Evolutionary conservation across 1,140 invertebrate genomes (phyloP), one percentile per base, ranked within the genome.

Genomic region (Nephotettix cincticeps): DNA sequence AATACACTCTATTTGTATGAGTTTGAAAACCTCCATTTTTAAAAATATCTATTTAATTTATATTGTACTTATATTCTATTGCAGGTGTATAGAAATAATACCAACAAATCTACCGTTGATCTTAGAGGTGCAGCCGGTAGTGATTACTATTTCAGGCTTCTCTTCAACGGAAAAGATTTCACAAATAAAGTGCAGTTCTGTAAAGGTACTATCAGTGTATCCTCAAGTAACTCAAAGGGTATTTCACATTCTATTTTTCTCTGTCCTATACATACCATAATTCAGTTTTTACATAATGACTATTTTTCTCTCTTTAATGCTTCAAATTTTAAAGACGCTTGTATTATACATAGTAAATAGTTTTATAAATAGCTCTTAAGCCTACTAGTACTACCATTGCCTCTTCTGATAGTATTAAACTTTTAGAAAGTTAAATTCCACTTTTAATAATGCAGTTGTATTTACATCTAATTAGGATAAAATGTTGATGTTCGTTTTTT

Each of bases 101-200:
- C 80, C n/a, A 84, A 86, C 32, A 80, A 82, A 67, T 81, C 51
- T 82, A 81, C 70, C 76, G 80, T 14, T 78, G 81, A 63, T 23
- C 65, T 70, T 9, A 68, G 27, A 66, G 73, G 65, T 61, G 79
- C 77, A 47, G 78, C 81, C 43, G 86, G 86, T 0, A 85, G 86
- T 75, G 88, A 90, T 78, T 92, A 90, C 79, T 92, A 91, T 77
- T 93, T 96, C 75, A 86, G 93, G 0, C 82, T 96, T 0, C 80
- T 98, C 25, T 90, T 92, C 72, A 96, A 97, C 79, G 96, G 96
- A 0, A 87, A 88, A 71, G 94, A 96, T 80, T 86, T 95, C 0
- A 98, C 96, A 0, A 86, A 88, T 76, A 86, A 89, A 71, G 84
- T 95, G 21, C 86, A 86, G 58, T 96, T 97, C 79, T 98, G 95